Base-by-base conservation (phyloP, 2,113 vertebrate species). In the Naja naja region DNA sequence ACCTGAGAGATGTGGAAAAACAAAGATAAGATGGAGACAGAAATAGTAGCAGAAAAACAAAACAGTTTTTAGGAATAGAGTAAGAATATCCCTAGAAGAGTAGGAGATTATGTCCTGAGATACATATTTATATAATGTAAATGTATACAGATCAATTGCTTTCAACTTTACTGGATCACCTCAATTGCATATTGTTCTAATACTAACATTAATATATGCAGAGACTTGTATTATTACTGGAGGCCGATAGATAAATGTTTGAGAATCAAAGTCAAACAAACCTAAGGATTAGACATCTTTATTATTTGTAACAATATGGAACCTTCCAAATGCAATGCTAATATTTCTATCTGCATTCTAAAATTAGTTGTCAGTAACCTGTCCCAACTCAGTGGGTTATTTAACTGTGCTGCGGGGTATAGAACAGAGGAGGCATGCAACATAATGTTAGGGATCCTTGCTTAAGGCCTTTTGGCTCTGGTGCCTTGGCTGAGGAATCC, bases 1-100 rank as follows among this genome's bases (percentile, higher is more conserved):
- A 91, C 16, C 34, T 58, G 27, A 47, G 34, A 91, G 53, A 39
- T 86, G 18, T 87, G 12, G 22, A n/a, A 92, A 64, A 64, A 49
- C n/a, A 47, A 64, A 52, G 43, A 18, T 92, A n/a, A 27, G 12
- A 30, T 58, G 39, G 43, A n/a, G 20, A 34, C 10, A n/a, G 25
- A 91, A 55, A 91, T 30, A 60, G n/a, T 55, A 91, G 52, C 34
- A 39, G 91, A 91, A 91, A 45, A 87, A 47, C 25, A 87, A 87
- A 87, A 52, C 23, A 58, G 18, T 39, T 34, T 91, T 85, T 87
- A 55, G 23, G 49, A 87, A 45, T 43, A 91, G 30, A 60, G 5
- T 20, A 4, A 64, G 43, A n/a, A 47, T 56, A 52, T 85, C 12
- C 16, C 53, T 20, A 18, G n/a, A 34, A 18, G 45, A n/a, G 5